Evolutionary conservation across 2,888 invertebrate genomes (phyloP).

Genomic region (Folsomia manolachei): DNA sequence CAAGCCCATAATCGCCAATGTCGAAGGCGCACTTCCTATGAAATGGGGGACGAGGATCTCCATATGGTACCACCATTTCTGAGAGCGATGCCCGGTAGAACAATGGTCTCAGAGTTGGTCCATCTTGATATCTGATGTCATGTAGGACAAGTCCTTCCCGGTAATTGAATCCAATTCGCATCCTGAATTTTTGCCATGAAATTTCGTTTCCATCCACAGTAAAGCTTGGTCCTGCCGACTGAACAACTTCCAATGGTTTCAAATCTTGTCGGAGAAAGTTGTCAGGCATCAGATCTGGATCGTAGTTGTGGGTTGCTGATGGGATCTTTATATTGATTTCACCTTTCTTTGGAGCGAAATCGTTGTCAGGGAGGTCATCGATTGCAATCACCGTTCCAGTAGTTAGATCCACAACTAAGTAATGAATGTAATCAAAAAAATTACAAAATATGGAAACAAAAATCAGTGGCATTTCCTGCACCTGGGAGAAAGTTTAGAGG

Average conservation of each 20-base stretch:
- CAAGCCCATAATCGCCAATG: conserved; percentile 35
- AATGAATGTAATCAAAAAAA: not conserved
- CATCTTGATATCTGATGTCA: conserved; percentile 42
- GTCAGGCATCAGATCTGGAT: conserved; percentile 30
- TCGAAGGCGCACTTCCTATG: conserved; percentile 38
- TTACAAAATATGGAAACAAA: too few species aligned
- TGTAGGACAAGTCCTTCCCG: conserved; percentile 46
- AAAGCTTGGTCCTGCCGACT: conserved; percentile 47
- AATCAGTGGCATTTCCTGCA: too few species aligned
- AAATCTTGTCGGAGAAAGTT: conserved; percentile 33
- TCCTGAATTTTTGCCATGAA: conserved; percentile 41
- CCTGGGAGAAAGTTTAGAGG: conserved; percentile 42
- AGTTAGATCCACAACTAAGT: conserved; percentile 41
- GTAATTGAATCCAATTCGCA: conserved; percentile 43
- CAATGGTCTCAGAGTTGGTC: conserved; percentile 27
- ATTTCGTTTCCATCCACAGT: conserved; percentile 42
- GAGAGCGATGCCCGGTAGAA: conserved; percentile 41
- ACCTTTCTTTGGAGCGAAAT: conserved; percentile 22
- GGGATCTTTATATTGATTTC: conserved; percentile 32
- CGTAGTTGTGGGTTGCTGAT: conserved; percentile 33
- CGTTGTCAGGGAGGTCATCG: conserved; percentile 40
- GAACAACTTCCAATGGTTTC: conserved; percentile 39
- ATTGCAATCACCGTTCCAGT: conserved; percentile 37
- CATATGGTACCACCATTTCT: conserved; percentile 47
- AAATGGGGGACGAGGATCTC: conserved; percentile 44